phyloP scores from a whole-genome alignment of 2,797 vertebrate species.

The Huso huso region DNA sequence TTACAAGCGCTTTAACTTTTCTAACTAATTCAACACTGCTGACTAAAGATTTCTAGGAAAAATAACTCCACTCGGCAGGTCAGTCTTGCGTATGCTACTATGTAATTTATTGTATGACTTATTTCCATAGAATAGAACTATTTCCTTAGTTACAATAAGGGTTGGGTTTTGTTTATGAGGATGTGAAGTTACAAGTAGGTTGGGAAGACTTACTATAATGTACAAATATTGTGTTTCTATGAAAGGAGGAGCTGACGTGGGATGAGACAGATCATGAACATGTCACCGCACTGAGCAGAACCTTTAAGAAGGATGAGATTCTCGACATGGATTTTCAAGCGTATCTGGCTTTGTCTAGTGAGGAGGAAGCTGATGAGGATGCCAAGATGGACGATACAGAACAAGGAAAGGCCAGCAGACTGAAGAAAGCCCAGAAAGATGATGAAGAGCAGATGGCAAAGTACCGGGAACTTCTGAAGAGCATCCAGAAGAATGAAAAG shows the following conservation, averaged over 20 bases:
- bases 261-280: constrained; percentile 91
- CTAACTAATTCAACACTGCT: no score
- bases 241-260: constrained; percentile 86
- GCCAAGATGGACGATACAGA: constrained; percentile 17
- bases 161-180: no score
- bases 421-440: constrained; percentile 54
- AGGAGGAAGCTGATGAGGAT: constrained; percentile 67
- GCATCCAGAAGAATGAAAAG: constrained; percentile 75
- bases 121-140: no score
- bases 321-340: constrained; percentile 91
- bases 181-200: no score
- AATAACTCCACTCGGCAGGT: no score
- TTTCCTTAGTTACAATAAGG: no score
- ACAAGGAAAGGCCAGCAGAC: constrained; percentile 44
- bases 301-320: constrained; percentile 82
- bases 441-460: constrained; percentile 76
- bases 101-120: no score
- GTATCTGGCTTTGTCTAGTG: constrained; percentile 90
- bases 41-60: no score
- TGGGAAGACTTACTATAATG: no score
- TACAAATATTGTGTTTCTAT: no score
- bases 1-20: no score
- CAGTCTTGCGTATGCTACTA: no score
- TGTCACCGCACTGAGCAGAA: constrained; percentile 68
- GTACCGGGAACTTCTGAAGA: constrained; percentile 76